A percentile compares a stretch with the other conserved stretches of the same genome.
Evolutionary conservation across 2,797 vertebrate genomes (phyloP).

Genomic region (Rachycentron canadum): DNA sequence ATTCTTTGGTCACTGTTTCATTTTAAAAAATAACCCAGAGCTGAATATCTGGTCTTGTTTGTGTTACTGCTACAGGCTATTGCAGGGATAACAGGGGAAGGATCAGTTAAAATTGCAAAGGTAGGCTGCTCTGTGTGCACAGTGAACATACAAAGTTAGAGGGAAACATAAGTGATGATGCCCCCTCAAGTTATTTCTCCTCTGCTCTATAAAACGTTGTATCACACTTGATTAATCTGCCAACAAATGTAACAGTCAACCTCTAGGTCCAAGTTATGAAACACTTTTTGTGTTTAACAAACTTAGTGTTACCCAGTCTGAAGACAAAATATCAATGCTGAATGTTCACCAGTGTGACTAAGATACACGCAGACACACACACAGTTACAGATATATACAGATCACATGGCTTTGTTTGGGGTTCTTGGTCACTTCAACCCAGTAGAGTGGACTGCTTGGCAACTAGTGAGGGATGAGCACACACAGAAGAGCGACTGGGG

Average conservation of each 20-base stretch:
- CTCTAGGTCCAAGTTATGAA: too few species aligned
- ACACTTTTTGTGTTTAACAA: too few species aligned
- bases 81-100: background rate
- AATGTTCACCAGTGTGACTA: too few species aligned
- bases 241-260: too few species aligned
- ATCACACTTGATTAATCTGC: too few species aligned
- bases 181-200: too few species aligned
- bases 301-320: too few species aligned
- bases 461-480: slow-evolving; percentile 58
- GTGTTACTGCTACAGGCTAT: background rate
- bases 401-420: slow-evolving; percentile 76
- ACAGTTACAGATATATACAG: slow-evolving; percentile 9
- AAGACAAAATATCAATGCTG: too few species aligned
- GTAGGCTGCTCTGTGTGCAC: slow-evolving; percentile 9
- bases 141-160: background rate
- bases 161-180: background rate
- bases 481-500: slow-evolving; percentile 58
- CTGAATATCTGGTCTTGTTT: background rate
- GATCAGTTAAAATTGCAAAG: slow-evolving; percentile 10
- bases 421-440: slow-evolving; percentile 52
- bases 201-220: too few species aligned
- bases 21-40: slow-evolving; percentile 19
- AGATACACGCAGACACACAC: slow-evolving; percentile 45
- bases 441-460: slow-evolving; percentile 67
- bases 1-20: slow-evolving; percentile 15